phyloP scores from a whole-genome alignment of 2,113 vertebrate species.

The Eretmochelys imbricata region DNA sequence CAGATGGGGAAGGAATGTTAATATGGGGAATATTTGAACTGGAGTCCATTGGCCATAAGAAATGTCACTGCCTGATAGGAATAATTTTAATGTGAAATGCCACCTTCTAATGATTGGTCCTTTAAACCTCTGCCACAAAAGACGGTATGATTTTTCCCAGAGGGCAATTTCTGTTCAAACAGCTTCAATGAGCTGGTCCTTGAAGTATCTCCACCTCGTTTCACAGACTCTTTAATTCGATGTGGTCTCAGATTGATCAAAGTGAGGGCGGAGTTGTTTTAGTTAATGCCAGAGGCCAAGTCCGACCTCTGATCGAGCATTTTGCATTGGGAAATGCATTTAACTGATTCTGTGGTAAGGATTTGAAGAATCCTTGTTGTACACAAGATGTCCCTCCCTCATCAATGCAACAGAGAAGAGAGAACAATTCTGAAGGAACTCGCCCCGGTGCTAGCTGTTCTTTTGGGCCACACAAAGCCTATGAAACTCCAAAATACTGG shows the following conservation, averaged over 20 bases:
- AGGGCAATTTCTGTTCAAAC: constrained; percentile 30
- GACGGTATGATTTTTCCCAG: constrained; percentile 38
- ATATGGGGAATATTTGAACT: neutral
- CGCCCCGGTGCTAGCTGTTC: too few species aligned
- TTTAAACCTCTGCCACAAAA: neutral
- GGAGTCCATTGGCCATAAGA: constrained; percentile 56
- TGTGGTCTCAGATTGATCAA: neutral
- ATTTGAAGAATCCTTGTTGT: neutral
- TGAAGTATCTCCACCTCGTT: neutral
- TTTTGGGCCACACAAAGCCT: too few species aligned
- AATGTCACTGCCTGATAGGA: constrained; percentile 67
- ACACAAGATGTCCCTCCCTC: neutral
- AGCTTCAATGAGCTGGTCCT: neutral
- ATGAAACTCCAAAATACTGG: neutral
- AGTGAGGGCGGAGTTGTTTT: neutral
- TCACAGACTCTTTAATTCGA: neutral
- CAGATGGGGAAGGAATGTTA: neutral
- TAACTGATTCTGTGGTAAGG: neutral
- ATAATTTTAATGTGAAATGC: constrained; percentile 66
- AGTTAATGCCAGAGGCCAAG: neutral
- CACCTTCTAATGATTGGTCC: constrained; percentile 43
- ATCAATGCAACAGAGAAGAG: neutral
- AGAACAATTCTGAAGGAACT: neutral
- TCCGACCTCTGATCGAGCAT: neutral
- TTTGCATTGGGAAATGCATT: neutral